Base-by-base conservation (phyloP, 2,113 vertebrate genomes). In the Grammomys dolichurus region DNA sequence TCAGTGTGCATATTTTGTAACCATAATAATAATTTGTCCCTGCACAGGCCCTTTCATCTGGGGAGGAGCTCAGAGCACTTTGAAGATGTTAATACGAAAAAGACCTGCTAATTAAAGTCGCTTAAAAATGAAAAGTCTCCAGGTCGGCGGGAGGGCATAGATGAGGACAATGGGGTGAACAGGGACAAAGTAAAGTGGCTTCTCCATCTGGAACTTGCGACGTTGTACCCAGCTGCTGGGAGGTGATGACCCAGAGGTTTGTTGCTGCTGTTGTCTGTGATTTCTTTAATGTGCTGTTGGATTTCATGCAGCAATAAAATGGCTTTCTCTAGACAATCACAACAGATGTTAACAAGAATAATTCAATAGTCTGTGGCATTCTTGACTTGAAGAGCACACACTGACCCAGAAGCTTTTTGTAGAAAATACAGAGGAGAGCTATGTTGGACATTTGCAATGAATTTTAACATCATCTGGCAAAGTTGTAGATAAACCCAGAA, bases 51-150 rank as follows among this genome's bases (percentile, higher is more conserved):
- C 93, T 97, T 97, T 96, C 97, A 93, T 97, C 95, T 97, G 75
- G 63, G 95, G 77, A 97, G 95, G 93, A 96, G 89, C 96, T 95
- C 95, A 90, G 95, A 95, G 87, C 75, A 73, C 97, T 97, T 97
- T 97, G 97, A 98, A 98, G 97, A 96, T 81, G 87, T 96, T 97
- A 97, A 92, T 95, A 97, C 95, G 93, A 89, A 96, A 97, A 97
- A 94, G 92, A 96, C 87, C 95, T 95, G 89, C 63, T 97, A 95
- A 97, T 98, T 97, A 97, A 93, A 95, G 88, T 92, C 85, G 58
- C 93, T 95, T 92, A 88, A 95, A 97, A 96, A 95, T 92, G 84
- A 97, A 96, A 94, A 90, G 76, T 96, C 82, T 94, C 36, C 36
- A 19, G 48, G 65, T 51, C 6, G 22, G 33, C 67, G 5, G 20